Evolutionary conservation across 37 sponge, comb jelly and placozoan genomes (phyloP).

Genomic region (Halichondria panicea): DNA sequence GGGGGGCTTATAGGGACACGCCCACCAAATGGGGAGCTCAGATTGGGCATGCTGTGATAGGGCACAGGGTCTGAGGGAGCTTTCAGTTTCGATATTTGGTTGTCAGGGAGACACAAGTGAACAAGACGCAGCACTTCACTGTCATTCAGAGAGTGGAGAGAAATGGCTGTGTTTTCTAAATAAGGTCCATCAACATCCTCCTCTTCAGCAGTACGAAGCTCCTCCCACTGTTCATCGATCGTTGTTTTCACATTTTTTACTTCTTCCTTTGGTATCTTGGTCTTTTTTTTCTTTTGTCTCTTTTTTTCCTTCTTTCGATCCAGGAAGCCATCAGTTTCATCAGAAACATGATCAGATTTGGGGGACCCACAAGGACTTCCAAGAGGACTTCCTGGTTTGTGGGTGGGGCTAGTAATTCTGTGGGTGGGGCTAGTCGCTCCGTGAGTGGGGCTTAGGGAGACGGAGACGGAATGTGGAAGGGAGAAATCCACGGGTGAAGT

Average conservation of each 20-base stretch:
- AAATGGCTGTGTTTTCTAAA: slow-evolving; percentile 12
- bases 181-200: not conserved
- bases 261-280: not conserved
- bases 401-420: too few species aligned
- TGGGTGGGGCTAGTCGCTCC: too few species aligned
- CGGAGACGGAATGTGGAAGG: too few species aligned
- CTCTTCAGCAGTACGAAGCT: not conserved
- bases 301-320: too few species aligned
- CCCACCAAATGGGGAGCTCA: slow-evolving; percentile 10
- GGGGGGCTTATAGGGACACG: slow-evolving; percentile 18
- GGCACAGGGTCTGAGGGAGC: not conserved
- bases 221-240: too few species aligned
- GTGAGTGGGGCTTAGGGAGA: too few species aligned
- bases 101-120: slow-evolving; percentile 26
- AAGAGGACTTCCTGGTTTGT: too few species aligned
- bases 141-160: slow-evolving; percentile 49
- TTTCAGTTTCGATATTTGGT: not conserved
- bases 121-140: slow-evolving; percentile 11
- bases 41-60: slow-evolving; percentile 30
- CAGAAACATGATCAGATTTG: not conserved
- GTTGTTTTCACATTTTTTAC: too few species aligned
- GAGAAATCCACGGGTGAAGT: not conserved
- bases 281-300: too few species aligned
- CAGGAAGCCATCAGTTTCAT: not conserved
- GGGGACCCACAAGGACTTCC: not conserved